A percentile compares a stretch with the other conserved stretches of the same genome.
phyloP scores from a whole-genome alignment of 2,113 vertebrate genomes.

The Oceanites oceanicus region DNA sequence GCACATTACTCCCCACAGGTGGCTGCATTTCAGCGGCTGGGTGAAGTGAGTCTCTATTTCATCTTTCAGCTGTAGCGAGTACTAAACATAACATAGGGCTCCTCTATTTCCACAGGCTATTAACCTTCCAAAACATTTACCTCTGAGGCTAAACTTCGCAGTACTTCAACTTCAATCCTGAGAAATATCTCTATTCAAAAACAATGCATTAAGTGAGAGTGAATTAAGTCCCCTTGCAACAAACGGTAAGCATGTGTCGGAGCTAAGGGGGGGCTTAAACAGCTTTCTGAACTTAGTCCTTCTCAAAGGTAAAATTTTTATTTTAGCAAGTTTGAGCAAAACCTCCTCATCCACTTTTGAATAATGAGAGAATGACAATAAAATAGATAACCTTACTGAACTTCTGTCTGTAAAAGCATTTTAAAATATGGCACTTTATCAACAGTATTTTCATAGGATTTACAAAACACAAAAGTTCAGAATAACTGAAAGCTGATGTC shows the following conservation, averaged over 20 bases:
- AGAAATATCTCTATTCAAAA: constrained; percentile 16
- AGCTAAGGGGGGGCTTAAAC: not conserved
- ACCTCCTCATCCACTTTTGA: not conserved
- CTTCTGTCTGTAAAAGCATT: not conserved
- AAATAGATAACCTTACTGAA: not conserved
- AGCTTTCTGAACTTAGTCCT: not conserved
- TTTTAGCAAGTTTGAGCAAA: not conserved
- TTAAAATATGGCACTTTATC: not conserved
- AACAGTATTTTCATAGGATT: not conserved
- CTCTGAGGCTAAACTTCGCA: not conserved
- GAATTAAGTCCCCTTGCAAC: not conserved
- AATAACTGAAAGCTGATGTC: not conserved
- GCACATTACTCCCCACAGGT: constrained; percentile 39
- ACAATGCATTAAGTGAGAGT: not conserved
- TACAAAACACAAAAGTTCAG: not conserved
- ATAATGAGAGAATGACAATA: not conserved
- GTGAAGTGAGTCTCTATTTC: not conserved
- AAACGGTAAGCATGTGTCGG: not conserved
- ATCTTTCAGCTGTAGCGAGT: not conserved
- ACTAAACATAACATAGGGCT: not conserved
- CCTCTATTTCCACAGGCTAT: constrained; percentile 40
- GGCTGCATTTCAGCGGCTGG: constrained; percentile 5
- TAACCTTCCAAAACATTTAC: constrained; percentile 57
- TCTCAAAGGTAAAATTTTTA: not conserved
- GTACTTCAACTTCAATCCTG: not conserved